Base-by-base conservation (phyloP, 2,113 vertebrate genomes). In the Tenrec ecaudatus region DNA sequence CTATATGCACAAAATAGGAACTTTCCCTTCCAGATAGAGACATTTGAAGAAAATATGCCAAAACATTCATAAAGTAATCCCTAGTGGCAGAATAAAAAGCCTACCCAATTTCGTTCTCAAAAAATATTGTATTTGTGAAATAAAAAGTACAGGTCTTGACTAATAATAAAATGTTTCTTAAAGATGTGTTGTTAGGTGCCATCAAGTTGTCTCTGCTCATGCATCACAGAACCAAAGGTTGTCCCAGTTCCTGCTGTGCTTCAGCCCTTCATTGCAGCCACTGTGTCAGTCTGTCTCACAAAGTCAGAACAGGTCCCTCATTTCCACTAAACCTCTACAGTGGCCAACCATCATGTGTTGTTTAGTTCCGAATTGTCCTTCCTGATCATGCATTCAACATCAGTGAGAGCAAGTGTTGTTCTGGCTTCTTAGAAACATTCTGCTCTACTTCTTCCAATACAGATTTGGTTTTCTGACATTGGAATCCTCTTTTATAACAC, bases 121-220 rank as follows among this genome's bases (percentile, higher is more conserved):
- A 80, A 79, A 92, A 22, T 40, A 76, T n/a, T 16, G 6, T 29
- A 68, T 94, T 90, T 75, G 38, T 60, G 27, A 8, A 38, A 6
- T 66, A 81, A 82, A 95, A 91, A 78, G 60, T 58, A 71, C 20
- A 77, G 64, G 7, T 40, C 25, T 86, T 78, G 22, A 75, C 29
- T 58, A 78, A 40, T 53, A 53, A 19, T 66, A 53, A 76, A 78
- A 47, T 43, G 1, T 86, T 82, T 88, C 57, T 85, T 25, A 53
- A 53, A 3, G 85, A 88, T n/a, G 0, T 68, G 3, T 69, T 69
- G 31, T 71, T 33, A 33, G 31, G 31, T 71, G 68, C 68, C 17
- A 31, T 71, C 12, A 25, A 33, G 68, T 71, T 19, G 31, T 27
- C 31, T 71, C 31, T n/a, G n/a, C 31, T n/a, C 33, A 71, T n/a